A percentile compares a stretch with the other conserved stretches of the same genome.
Conservation (phyloP, 2,888 invertebrate species). For the Caenorhabditis sp. region DNA sequence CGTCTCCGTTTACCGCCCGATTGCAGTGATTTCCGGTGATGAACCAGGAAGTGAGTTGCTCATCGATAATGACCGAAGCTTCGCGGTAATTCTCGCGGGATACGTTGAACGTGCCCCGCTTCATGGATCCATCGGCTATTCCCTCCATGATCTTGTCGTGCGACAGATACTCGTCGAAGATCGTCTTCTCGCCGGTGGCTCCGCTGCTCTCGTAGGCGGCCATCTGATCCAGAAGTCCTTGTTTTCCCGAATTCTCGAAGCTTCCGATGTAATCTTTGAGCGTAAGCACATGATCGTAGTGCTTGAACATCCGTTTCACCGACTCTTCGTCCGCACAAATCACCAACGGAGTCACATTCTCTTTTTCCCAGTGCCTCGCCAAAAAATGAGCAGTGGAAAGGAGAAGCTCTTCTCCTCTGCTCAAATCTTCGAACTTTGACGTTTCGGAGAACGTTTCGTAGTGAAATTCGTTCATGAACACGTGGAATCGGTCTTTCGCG, state of each 20-base stretch:
- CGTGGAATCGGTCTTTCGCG: conserved; percentile 85
- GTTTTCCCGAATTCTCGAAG: conserved; percentile 81
- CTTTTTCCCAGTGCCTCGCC: conserved; percentile 61
- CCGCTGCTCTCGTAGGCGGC: conserved; percentile 72
- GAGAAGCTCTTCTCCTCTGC: conserved; percentile 61
- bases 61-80: conserved; percentile 88
- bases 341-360: conserved; percentile 59
- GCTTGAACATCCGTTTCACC: conserved; percentile 30
- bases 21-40: conserved; percentile 85
- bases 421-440: conserved; percentile 53
- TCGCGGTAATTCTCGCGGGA: conserved; percentile 95
- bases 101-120: conserved; percentile 87
- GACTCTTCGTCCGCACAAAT: conserved; percentile 64
- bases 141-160: conserved; percentile 87
- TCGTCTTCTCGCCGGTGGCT: conserved; percentile 10
- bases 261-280: conserved; percentile 67
- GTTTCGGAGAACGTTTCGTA: conserved; percentile 87
- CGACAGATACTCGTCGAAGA: conserved; percentile 85
- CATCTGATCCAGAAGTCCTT: conserved; percentile 89
- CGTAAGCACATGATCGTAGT: conserved; percentile 44
- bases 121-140: conserved; percentile 86
- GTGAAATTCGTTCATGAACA: conserved; percentile 97
- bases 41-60: conserved; percentile 80
- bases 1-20: conserved; percentile 92
- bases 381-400: conserved; percentile 58